Evolutionary conservation across 2,888 invertebrate species (phyloP), one percentile per base, ranked within the genome.

Genomic region (Elegia similella): DNA sequence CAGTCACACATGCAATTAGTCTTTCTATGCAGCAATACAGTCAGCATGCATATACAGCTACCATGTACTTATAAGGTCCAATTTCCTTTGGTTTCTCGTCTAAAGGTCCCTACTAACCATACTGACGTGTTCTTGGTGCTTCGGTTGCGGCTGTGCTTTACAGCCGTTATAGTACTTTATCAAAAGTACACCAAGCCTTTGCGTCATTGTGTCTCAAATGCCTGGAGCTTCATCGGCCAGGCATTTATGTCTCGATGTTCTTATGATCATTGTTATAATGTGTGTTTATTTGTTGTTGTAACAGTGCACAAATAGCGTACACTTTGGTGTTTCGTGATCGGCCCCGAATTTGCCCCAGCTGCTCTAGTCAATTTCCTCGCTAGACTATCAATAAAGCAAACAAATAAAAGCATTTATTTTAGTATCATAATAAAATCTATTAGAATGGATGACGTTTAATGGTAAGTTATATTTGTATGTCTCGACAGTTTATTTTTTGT

Each of bases 401-500:
- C 53, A 59, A 42, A 47, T 13, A 55, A 46, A 58, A 58, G 52
- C 55, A 52, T 57, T 53, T 43, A 53, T 42, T 42, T 42, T 52
- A 52, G 52, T 52, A 52, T 15, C 17, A 52, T 48, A 32, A 23
- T 13, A 7, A n/a, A n/a, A 7, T 29, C 13, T 17, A 6, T 16
- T 42, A 23, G 17, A 50, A 46, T 42, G n/a, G n/a, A n/a, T n/a
- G n/a, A 52, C 47, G 50, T 42, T 58, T 54, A 42, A 34, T 29
- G 46, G 32, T 61, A 61, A 61, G 62, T 59, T 59, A 61, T 58
- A 64, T 62, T 65, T 63, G 61, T 63, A 63, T 60, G 47, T 59
- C 59, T 61, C 50, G 60, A 64, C 63, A 64, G 59, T 65, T 67
- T 67, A 67, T 67, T 64, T 67, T 67, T 67, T 64, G 64, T 67